These are phyloP conservation scores for Uria aalge DNA, from an alignment of 2,113 vertebrate genomes.

Conservation along the genomic window DNA sequence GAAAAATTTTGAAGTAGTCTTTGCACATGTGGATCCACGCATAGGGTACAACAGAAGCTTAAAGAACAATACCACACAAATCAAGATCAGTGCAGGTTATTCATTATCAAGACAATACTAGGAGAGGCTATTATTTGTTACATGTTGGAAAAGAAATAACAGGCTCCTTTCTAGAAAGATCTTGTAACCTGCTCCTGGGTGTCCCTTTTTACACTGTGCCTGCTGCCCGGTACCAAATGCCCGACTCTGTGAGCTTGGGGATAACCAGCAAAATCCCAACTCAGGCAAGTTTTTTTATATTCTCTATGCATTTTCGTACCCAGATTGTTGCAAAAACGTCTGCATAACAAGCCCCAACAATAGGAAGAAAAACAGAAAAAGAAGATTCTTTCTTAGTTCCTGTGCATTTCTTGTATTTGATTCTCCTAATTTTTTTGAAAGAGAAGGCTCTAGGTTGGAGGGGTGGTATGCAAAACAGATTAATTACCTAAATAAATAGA, in stretches of 20 bases:
- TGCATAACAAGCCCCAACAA: background rate
- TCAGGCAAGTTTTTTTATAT: background rate
- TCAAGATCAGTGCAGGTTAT: background rate
- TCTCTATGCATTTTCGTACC: background rate
- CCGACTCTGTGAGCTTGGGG: background rate
- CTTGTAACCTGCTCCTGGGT: background rate
- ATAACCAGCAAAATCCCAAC: background rate
- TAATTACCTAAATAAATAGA: background rate
- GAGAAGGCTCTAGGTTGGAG: background rate
- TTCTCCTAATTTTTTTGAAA: background rate
- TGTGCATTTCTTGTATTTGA: background rate
- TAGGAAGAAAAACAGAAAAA: background rate
- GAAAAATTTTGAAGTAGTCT: background rate
- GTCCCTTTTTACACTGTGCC: background rate
- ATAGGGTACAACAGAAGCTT: background rate
- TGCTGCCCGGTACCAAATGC: background rate
- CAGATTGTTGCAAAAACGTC: background rate
- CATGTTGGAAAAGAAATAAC: background rate
- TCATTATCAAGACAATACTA: background rate
- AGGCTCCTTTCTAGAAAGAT: background rate
- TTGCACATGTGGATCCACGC: accelerated
- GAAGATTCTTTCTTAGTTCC: background rate
- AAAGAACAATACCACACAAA: background rate
- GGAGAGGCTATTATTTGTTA: background rate
- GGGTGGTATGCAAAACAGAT: background rate